Percentiles rank a stretch among this genome's conserved stretches.
Evolutionary conservation across 2,797 vertebrate species (phyloP).

Genomic region (Todus mexicanus): DNA sequence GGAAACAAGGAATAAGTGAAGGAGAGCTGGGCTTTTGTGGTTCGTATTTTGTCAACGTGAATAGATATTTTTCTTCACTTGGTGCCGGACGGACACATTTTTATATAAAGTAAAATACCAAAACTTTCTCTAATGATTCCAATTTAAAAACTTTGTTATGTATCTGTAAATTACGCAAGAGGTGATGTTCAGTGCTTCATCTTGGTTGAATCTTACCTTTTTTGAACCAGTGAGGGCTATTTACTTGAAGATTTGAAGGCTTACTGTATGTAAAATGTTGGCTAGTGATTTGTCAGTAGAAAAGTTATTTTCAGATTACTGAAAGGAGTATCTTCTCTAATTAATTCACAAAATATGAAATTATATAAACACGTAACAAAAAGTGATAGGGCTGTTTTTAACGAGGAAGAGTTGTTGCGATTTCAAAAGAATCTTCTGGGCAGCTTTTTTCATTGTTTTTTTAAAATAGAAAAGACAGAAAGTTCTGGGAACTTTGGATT

Average conservation of each 20-base stretch:
- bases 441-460: neutral
- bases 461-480: neutral
- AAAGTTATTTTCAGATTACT: neutral
- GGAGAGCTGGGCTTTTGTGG: neutral
- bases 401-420: neutral
- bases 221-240: neutral
- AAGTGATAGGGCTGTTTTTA: neutral
- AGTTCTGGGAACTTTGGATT: neutral
- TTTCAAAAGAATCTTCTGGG: neutral
- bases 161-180: neutral
- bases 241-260: neutral
- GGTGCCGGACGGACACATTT: neutral
- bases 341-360: neutral
- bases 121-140: neutral
- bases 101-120: neutral
- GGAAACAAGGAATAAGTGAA: neutral
- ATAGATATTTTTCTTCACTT: neutral
- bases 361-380: neutral
- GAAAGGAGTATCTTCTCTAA: neutral
- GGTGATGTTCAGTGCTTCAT: neutral
- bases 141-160: accelerated
- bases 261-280: neutral
- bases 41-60: neutral
- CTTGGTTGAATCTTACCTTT: neutral
- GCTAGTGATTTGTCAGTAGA: neutral